Base-by-base conservation (phyloP, 2,888 invertebrate species). In the Drosophila neutralis region DNA sequence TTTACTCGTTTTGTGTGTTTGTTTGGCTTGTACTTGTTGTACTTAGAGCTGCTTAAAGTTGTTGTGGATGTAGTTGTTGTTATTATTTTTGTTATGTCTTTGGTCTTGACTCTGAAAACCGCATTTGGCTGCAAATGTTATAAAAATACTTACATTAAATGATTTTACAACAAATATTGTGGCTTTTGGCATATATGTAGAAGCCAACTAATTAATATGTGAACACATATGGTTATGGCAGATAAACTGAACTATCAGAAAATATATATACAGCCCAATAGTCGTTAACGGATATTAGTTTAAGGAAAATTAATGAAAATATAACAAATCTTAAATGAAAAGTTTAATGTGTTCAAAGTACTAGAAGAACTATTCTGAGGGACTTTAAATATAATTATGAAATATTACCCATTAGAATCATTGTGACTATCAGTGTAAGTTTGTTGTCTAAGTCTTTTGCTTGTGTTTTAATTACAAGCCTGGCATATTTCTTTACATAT, bases 81-180 rank as follows among this genome's bases (percentile, higher is more conserved):
- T 73, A 69, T 52, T 78, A 49, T 56, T 80, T 57, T 48, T 76
- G 56, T 67, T 81, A 59, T 72, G 67, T 62, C 65, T 73, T 82
- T 90, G 87, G 73, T 90, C 88, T 87, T 90, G 90, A 89, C 88
- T 90, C 80, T 89, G 85, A 89, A 57, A 57, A 84, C 77, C 69
- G 65, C 68, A 74, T 61, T 78, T 66, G 51, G 38, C 29, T 38
- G 52, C 40, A 73, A 64, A 58, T 74, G 60, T 58, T 63, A 69
- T 69, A 59, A 59, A 75, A 75, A 67, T 40, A 58, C 58, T 58
- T 57, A 42, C 57, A 27, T 62, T 42, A 45, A 42, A 51, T 48
- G 31, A 60, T 45, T 52, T 70, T 68, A 58, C 57, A 69, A 48
- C 54, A 53, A 24, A 38, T 49, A 40, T 54, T 51, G 15, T 36